Conservation (phyloP, 1,140 invertebrate genomes). For the Drosophila trapezifrons region DNA sequence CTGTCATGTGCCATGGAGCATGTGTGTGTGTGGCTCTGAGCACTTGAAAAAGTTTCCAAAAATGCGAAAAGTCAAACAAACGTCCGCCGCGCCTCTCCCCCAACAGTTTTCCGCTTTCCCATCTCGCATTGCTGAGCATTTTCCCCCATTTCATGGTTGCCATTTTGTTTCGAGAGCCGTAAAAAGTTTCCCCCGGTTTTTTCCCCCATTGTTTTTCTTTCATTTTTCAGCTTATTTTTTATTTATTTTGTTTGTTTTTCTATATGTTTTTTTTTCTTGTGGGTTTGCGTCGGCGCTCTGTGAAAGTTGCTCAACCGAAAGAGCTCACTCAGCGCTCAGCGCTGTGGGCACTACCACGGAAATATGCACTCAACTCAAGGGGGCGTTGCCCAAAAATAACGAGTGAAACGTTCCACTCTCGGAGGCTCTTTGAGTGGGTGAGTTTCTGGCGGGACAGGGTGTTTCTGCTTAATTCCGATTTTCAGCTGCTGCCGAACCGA, state of each 20-base stretch:
- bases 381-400: conserved; percentile 47
- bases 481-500: conserved; percentile 66
- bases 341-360: conserved; percentile 12
- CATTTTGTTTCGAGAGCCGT: conserved; percentile 78
- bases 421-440: conserved; percentile 21
- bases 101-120: conserved; percentile 17
- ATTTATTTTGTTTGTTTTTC: conserved; percentile 34
- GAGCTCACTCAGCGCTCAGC: conserved; percentile 16
- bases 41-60: conserved; percentile 79
- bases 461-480: conserved; percentile 47
- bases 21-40: conserved; percentile 42
- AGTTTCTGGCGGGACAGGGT: conserved; percentile 54
- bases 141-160: conserved; percentile 67
- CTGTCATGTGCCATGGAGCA: conserved; percentile 15
- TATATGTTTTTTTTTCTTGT: conserved; percentile 37
- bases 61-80: conserved; percentile 81
- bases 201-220: conserved; percentile 46
- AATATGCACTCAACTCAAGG: conserved; percentile 45
- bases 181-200: conserved; percentile 59
- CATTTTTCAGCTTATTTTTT: conserved; percentile 47
- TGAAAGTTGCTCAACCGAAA: conserved; percentile 44
- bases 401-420: conserved; percentile 8
- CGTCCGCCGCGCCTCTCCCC: conserved; percentile 38
- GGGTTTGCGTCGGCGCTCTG: conserved; percentile 61
- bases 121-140: conserved; percentile 60